Evolutionary conservation across 1,140 invertebrate species (phyloP).

Genomic region (Papilio machaon): DNA sequence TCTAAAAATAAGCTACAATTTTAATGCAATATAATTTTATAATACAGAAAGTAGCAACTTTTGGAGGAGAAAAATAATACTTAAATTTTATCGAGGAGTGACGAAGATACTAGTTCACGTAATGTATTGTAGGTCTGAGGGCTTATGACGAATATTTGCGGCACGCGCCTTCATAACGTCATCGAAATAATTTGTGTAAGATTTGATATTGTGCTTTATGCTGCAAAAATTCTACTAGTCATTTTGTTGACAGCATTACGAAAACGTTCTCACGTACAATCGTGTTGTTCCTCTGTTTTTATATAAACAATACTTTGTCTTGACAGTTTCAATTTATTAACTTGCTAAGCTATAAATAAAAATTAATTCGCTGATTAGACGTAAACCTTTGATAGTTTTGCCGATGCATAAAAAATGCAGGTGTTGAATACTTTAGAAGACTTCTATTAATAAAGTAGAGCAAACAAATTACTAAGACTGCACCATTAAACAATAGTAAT

Average conservation of each 20-base stretch:
- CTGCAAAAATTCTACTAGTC: too few species aligned
- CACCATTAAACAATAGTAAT: neutral
- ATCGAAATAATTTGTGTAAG: too few species aligned
- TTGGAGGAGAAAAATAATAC: neutral
- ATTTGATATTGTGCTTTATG: too few species aligned
- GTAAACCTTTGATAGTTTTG: neutral
- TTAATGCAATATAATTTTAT: neutral
- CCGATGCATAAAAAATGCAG: neutral
- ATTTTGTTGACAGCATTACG: too few species aligned
- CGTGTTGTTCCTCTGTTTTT: too few species aligned
- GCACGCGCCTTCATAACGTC: too few species aligned
- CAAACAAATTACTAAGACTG: neutral
- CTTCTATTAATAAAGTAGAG: neutral
- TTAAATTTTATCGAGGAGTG: neutral
- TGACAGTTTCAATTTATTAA: neutral
- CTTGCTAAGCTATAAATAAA: neutral
- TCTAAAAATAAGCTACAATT: neutral
- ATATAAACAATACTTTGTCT: neutral
- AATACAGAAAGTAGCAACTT: neutral
- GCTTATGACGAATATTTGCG: too few species aligned
- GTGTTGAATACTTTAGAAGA: neutral
- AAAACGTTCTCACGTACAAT: too few species aligned
- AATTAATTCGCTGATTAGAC: neutral
- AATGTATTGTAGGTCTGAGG: neutral
- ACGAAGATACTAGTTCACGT: neutral